Conservation (phyloP, 30 jellyfish, hydroid and myxozoan genomes). For the Turritopsis rubra region DNA sequence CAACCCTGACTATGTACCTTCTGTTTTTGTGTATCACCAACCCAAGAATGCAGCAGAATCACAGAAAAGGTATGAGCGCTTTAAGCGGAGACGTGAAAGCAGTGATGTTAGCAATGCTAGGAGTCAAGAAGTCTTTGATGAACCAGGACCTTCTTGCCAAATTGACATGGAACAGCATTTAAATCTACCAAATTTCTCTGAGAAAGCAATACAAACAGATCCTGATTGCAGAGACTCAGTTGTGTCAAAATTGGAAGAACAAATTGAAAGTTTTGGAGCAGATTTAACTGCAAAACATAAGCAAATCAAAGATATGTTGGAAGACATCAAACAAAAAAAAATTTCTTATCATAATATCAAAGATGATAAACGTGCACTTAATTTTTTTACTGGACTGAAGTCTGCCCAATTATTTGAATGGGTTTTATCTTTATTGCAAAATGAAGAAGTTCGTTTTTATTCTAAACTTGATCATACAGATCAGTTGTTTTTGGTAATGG, state of each 20-base stretch:
- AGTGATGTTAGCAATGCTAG: not conserved
- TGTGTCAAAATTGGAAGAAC: not conserved
- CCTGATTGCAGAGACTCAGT: slow-evolving; percentile 2
- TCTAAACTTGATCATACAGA: not conserved
- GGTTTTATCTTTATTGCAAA: not conserved
- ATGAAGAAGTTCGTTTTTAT: not conserved
- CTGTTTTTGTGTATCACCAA: slow-evolving; percentile 4
- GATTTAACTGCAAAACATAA: not conserved
- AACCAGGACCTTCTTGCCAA: not conserved
- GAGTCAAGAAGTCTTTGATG: not conserved
- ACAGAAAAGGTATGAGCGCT: not conserved
- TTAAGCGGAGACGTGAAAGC: slow-evolving; percentile 2
- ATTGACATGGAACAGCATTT: not conserved
- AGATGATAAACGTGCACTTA: not conserved
- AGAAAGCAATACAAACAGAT: slow-evolving; percentile 5
- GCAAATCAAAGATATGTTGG: not conserved
- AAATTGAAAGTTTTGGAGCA: not conserved
- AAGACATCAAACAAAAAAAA: no score
- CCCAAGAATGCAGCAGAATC: not conserved
- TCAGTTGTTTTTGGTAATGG: not conserved
- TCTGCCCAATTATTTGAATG: not conserved
- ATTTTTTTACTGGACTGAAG: not conserved
- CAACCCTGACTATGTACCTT: slow-evolving; percentile 16
- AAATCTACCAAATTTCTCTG: not conserved
- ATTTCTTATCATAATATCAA: not conserved